Base-by-base conservation (phyloP, 2,888 invertebrate species). In the Apodemia zela region DNA sequence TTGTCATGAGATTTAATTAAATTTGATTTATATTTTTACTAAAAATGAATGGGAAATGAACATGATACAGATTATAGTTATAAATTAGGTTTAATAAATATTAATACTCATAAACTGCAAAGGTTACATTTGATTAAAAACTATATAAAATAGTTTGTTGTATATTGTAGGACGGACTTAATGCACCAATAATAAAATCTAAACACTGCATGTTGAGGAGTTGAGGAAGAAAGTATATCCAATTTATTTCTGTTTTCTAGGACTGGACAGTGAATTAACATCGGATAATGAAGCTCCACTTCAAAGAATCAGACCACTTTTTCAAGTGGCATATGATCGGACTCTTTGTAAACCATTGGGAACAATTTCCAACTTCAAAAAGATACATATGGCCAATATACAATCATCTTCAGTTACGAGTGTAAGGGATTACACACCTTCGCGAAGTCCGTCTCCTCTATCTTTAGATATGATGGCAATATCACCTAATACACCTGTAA, bases 251-350 rank as follows among this genome's bases (percentile, higher is more conserved):
- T 87, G 78, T 88, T 89, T 54, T 90, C 87, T 90, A 90, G 89
- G 89, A 75, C 68, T 72, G 78, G 77, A 80, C 76, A 71, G 74
- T 67, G 69, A 74, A 72, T 70, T 71, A 68, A 62, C 71, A 65
- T 70, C 69, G 72, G 73, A 71, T 71, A 74, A 68, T 67, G 74
- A 73, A 78, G 76, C 67, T 74, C 73, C 71, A 62, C 67, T 72
- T 73, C 75, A 79, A 76, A 78, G 78, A 75, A 78, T 87, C 68
- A 79, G 87, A 75, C 91, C 90, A 65, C 77, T 91, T 67, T 91
- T 91, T 74, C 90, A 90, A 85, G 90, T 91, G 66, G 80, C 79
- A 64, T 91, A 91, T 74, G 90, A 91, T 79, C 79, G 87, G 68
- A 88, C 77, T 67, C 76, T 89, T 10, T 90, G 90, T 84, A 88